phyloP scores from a whole-genome alignment of 2,113 vertebrate species.

The Laticauda colubrina region DNA sequence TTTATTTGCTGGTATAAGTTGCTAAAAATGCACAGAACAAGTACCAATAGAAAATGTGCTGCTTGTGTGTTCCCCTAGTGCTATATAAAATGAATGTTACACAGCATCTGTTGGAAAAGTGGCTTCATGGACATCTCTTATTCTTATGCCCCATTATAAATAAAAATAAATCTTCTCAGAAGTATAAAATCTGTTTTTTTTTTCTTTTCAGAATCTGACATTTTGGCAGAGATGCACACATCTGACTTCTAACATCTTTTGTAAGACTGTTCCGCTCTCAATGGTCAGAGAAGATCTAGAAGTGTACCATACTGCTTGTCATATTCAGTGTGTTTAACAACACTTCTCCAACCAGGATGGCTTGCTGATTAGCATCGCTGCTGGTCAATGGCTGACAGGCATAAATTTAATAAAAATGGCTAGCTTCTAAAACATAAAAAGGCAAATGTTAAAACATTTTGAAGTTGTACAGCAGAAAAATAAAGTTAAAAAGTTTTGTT shows the following conservation, averaged over 20 bases:
- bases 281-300: constrained; percentile 65
- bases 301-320: constrained; percentile 74
- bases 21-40: constrained; percentile 85
- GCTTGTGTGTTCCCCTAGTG: constrained; percentile 74
- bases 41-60: constrained; percentile 81
- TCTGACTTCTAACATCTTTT: constrained; percentile 68
- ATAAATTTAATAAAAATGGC: constrained; percentile 83
- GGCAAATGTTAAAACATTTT: constrained; percentile 84
- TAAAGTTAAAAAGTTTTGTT: constrained; percentile 83
- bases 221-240: constrained; percentile 77
- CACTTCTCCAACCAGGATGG: constrained; percentile 74
- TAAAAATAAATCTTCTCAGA: constrained; percentile 86
- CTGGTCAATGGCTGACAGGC: constrained; percentile 71
- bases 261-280: constrained; percentile 61
- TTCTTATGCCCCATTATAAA: constrained; percentile 80
- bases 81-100: constrained; percentile 82
- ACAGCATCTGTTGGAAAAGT: constrained; percentile 82
- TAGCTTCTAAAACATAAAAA: constrained; percentile 84
- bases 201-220: constrained; percentile 73
- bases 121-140: constrained; percentile 78
- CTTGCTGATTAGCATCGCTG: constrained; percentile 64
- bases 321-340: constrained; percentile 80
- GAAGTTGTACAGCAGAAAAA: constrained; percentile 87
- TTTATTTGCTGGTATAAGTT: constrained; percentile 85
- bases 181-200: constrained; percentile 83